Percentiles rank a stretch among this genome's conserved stretches.
phyloP scores from a whole-genome alignment of 2,888 invertebrate genomes.

The Plemyria rubiginata region DNA sequence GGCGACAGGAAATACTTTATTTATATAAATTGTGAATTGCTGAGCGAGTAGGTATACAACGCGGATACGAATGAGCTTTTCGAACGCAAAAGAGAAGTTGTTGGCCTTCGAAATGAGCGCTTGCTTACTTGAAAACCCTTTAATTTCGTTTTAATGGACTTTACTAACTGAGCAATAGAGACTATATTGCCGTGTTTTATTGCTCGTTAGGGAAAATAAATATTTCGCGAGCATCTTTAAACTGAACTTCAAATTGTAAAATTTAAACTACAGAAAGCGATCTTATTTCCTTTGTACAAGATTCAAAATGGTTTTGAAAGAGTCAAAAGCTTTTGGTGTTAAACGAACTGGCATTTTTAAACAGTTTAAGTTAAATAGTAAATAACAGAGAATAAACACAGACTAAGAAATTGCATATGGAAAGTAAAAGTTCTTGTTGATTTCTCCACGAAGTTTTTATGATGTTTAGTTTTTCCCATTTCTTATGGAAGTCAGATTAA shows the following conservation, averaged over 20 bases:
- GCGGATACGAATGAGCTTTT: conserved; percentile 74
- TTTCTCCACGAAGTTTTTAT: too few relatives aligned
- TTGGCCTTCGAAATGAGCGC: conserved; percentile 67
- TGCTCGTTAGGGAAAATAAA: conserved; percentile 21
- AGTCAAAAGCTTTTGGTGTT: conserved; percentile 18
- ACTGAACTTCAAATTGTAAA: conserved; percentile 25
- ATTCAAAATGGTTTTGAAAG: conserved; percentile 1
- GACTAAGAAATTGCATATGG: conserved; percentile 18
- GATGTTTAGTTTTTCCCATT: too few relatives aligned
- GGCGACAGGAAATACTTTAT: conserved; percentile 31
- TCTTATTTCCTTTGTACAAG: conserved; percentile 9
- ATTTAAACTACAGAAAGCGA: conserved; percentile 1
- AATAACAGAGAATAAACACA: conserved; percentile 19
- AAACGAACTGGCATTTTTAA: conserved; percentile 23
- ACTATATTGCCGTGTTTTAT: conserved; percentile 19
- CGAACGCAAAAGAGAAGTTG: conserved; percentile 69
- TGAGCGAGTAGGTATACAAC: conserved; percentile 53
- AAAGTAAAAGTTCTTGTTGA: conserved; percentile 1
- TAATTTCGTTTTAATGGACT: conserved; percentile 34
- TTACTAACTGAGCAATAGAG: conserved; percentile 33
- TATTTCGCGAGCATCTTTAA: conserved; percentile 15
- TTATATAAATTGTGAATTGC: conserved; percentile 41
- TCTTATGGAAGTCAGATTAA: too few relatives aligned
- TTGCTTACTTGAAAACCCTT: conserved; percentile 47
- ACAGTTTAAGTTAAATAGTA: conserved; percentile 13